A percentile compares a stretch with the other conserved stretches of the same genome.
Evolutionary conservation across 2,797 vertebrate genomes (phyloP).

Genomic region (Rhinophrynus dorsalis): DNA sequence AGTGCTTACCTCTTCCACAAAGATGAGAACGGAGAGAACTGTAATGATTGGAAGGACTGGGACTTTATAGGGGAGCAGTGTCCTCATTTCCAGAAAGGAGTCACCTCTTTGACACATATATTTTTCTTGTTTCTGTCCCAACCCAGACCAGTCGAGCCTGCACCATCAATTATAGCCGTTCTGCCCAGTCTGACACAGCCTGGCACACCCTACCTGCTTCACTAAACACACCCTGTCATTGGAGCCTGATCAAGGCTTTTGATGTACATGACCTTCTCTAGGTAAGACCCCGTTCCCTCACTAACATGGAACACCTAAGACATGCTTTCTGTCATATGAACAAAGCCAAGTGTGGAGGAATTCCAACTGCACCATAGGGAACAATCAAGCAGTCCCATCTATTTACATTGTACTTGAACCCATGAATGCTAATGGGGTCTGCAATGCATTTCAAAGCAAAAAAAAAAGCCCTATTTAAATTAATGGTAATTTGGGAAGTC

Average conservation of each 20-base stretch:
- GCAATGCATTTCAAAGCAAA: too few species aligned
- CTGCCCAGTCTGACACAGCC: conserved; percentile 22
- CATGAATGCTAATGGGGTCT: too few species aligned
- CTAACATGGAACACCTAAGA: too few species aligned
- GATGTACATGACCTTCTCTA: neutral
- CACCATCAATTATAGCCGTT: conserved; percentile 19
- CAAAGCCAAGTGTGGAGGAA: too few species aligned
- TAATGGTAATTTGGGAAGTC: too few species aligned
- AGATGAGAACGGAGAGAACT: neutral
- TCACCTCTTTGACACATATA: neutral
- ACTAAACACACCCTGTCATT: neutral
- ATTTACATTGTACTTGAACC: too few species aligned
- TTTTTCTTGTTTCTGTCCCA: neutral
- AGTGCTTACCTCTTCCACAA: neutral
- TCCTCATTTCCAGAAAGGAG: conserved; percentile 30
- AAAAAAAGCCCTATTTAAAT: too few species aligned
- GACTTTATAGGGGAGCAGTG: conserved; percentile 24
- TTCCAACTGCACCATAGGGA: too few species aligned
- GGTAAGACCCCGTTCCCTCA: too few species aligned
- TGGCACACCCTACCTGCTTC: neutral
- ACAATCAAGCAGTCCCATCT: too few species aligned
- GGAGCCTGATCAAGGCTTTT: neutral
- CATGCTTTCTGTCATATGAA: too few species aligned
- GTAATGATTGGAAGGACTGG: neutral
- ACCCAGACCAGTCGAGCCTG: conserved; percentile 28